Conservation (phyloP, 2,797 vertebrate genomes). For the Salarias fasciatus region DNA sequence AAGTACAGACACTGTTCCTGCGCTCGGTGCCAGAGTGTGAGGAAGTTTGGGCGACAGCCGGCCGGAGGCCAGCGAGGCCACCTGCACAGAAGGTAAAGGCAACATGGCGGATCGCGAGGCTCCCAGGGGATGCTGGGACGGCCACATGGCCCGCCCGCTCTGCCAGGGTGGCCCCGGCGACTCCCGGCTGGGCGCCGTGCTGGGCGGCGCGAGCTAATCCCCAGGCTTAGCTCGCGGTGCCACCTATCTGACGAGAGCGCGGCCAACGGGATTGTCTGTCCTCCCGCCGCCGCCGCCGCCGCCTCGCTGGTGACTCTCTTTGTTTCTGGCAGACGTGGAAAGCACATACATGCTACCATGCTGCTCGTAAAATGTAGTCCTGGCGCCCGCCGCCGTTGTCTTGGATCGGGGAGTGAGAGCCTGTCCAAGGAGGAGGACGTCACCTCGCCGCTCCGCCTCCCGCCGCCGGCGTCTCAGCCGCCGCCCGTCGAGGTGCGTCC, state of each 20-base stretch:
- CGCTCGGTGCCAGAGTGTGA: conserved; percentile 44
- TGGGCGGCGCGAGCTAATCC: conserved; percentile 64
- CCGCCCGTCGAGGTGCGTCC: too few relatives aligned
- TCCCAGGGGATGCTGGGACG: conserved; percentile 65
- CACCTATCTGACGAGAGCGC: conserved; percentile 67
- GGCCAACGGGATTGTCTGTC: conserved; percentile 63
- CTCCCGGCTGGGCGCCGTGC: conserved; percentile 72
- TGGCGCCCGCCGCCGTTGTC: conserved; percentile 44
- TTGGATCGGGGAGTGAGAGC: conserved; percentile 41
- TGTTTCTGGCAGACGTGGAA: conserved; percentile 70
- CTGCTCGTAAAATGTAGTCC: conserved; percentile 63
- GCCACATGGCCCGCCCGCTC: conserved; percentile 76
- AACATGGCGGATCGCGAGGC: conserved; percentile 75
- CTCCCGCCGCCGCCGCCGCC: conserved; percentile 25
- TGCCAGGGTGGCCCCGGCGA: conserved; percentile 75
- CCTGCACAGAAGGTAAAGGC: conserved; percentile 83
- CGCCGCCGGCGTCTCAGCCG: too few relatives aligned
- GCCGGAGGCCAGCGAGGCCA: conserved; percentile 70
- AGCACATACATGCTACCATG: conserved; percentile 66
- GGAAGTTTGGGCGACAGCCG: conserved; percentile 61
- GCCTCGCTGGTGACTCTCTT: conserved; percentile 54
- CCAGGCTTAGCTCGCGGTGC: conserved; percentile 68
- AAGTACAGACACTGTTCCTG: conserved; percentile 55
- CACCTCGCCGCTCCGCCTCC: conserved; percentile 52
- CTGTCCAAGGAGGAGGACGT: conserved; percentile 52